Conservation (phyloP, 2,888 invertebrate species). For the Siphonodentalium dalli region DNA sequence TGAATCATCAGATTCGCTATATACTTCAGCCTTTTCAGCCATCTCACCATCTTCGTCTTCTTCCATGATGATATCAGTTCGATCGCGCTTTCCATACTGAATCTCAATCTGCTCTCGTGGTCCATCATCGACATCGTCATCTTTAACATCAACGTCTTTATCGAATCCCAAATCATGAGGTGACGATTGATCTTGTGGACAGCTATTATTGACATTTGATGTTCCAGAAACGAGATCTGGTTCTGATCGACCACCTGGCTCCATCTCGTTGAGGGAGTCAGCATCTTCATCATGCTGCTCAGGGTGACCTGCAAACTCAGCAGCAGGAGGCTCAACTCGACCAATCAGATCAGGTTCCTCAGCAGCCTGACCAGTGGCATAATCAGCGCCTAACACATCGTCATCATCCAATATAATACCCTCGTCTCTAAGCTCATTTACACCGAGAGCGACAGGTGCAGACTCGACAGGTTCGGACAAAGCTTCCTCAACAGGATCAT, state of each 20-base stretch:
- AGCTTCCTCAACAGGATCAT: too few relatives aligned
- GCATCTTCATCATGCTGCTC: background rate
- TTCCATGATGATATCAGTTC: conserved; percentile 13
- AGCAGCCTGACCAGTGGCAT: too few relatives aligned
- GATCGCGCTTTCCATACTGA: background rate
- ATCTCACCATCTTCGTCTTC: conserved; percentile 11
- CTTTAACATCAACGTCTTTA: conserved; percentile 49
- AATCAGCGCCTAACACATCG: too few relatives aligned
- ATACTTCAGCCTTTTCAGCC: conserved; percentile 12
- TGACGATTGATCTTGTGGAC: background rate
- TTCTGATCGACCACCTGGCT: conserved; percentile 4
- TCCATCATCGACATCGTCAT: conserved; percentile 28
- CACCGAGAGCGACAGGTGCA: too few relatives aligned
- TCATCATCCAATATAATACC: too few relatives aligned
- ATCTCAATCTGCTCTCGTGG: background rate
- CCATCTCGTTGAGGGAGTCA: background rate
- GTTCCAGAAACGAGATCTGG: conserved; percentile 13
- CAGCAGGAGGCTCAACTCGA: too few relatives aligned
- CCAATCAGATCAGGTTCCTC: too few relatives aligned
- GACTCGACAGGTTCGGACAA: too few relatives aligned
- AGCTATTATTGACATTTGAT: background rate
- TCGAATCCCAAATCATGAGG: conserved; percentile 37
- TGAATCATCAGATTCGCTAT: conserved; percentile 20
- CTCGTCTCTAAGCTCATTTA: too few relatives aligned
- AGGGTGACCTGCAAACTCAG: too few relatives aligned